Evolutionary conservation across 2,113 vertebrate species (phyloP), one percentile per base, ranked within the genome.

Genomic region (Solea senegalensis): DNA sequence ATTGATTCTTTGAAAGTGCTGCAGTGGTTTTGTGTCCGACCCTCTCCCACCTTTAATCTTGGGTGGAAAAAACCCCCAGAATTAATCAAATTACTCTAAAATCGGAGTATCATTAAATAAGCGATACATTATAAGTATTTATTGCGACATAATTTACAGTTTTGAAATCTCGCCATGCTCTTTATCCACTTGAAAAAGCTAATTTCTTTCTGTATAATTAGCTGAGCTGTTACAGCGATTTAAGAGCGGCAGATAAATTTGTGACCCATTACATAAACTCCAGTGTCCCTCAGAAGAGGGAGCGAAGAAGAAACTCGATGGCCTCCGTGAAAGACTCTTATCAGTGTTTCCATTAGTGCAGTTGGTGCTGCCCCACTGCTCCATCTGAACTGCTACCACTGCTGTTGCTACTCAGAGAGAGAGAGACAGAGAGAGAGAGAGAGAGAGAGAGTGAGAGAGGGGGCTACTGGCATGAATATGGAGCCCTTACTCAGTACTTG

Each of bases 241-340:
- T 14, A 55, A 66, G 71, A 52, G 21, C 63, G 21, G 55, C 50
- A 8, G 52, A 41, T 65, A 57, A 34, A 78, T 88, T 60, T 77
- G 65, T 68, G 74, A 81, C 78, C 75, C 45, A 63, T 90, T 86
- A 86, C 76, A 83, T 84, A 80, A 89, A 83, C 76, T 71, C 63
- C 65, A 7, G 41, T 58, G 72, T 86, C 77, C 68, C 76, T 54
- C n/a, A 41, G 72, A 86, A 66, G 55, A 9, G 54, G 21, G 9
- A 44, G 59, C 4, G 65, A 68, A 71, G 45, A 46, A 48, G 46
- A 40, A 70, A 67, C 52, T 67, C 44, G 45, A 55, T 14, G 76
- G 67, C 46, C 27, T 72, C 58, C 71, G 64, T 78, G 68, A 87
- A 82, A 86, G 75, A 54, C 70, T 83, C 84, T 88, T 88, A 89